These are phyloP conservation scores for Patiria miniata DNA, from an alignment of 35 echinoderm and acorn worm species.

Conservation along the genomic window DNA sequence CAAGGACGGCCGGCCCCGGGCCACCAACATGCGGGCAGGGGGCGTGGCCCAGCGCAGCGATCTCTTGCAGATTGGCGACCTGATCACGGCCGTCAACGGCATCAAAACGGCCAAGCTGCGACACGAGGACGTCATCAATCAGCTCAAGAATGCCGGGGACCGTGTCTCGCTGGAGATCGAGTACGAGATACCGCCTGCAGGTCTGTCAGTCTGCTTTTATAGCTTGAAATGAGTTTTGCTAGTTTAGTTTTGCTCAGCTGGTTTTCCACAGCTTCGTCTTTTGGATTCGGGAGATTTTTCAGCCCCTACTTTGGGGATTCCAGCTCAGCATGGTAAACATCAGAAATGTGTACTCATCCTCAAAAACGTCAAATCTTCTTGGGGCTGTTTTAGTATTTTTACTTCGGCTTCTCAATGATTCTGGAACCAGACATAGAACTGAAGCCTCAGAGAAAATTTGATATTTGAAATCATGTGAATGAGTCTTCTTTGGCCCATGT, in stretches of 20 bases:
- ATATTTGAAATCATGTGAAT: no score
- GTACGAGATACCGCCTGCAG: constrained; percentile 78
- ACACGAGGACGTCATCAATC: constrained; percentile 94
- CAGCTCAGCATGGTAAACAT: constrained; percentile 2
- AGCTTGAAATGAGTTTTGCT: neutral
- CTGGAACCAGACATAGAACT: no score
- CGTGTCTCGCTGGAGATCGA: constrained; percentile 82
- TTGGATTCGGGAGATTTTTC: neutral
- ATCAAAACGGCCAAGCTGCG: constrained; percentile 75
- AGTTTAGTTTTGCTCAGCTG: neutral
- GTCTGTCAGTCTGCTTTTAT: constrained; percentile 50
- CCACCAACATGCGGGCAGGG: constrained; percentile 95
- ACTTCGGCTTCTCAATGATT: no score
- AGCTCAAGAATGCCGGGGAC: constrained; percentile 83
- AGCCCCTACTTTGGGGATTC: neutral
- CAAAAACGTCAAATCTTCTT: no score
- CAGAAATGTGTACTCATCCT: no score
- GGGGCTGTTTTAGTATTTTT: no score
- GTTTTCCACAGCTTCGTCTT: no score
- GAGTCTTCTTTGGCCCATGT: no score
- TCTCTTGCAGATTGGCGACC: constrained; percentile 62
- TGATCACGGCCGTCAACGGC: constrained; percentile 80
- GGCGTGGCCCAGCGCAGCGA: constrained; percentile 94
- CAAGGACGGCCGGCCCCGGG: constrained; percentile 90
- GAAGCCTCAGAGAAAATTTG: no score